Conservation (phyloP, 2,888 invertebrate genomes). For the Phanerotoma sp. region DNA sequence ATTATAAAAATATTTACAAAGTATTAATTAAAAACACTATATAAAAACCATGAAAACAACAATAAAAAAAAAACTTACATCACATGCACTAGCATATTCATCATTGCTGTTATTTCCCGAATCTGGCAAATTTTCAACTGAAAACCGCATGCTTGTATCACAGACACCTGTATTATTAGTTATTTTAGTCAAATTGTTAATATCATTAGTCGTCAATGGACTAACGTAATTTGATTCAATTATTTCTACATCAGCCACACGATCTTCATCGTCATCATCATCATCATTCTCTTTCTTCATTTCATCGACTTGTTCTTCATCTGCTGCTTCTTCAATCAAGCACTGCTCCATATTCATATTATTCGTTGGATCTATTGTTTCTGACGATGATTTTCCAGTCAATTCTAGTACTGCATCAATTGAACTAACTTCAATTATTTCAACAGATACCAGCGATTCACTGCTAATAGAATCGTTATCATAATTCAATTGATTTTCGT, state of each 20-base stretch:
- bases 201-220: constrained; percentile 22
- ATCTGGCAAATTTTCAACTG: constrained; percentile 47
- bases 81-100: constrained; percentile 50
- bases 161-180: constrained; percentile 23
- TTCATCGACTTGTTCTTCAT: neutral
- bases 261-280: constrained; percentile 16
- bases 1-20: neutral
- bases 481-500: neutral
- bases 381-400: no score
- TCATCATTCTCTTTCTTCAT: constrained; percentile 7
- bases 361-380: neutral
- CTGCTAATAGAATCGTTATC: no score
- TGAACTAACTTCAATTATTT: neutral
- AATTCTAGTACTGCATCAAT: neutral
- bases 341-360: no score
- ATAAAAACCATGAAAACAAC: neutral
- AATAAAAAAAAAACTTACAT: constrained; percentile 46
- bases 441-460: no score
- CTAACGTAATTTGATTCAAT: neutral
- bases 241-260: neutral
- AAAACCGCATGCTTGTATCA: constrained; percentile 24
- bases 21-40: neutral
- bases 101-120: constrained; percentile 47
- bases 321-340: no score
- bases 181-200: constrained; percentile 29